Evolutionary conservation across 2,888 invertebrate species (phyloP).

Genomic region (Operophtera brumata): DNA sequence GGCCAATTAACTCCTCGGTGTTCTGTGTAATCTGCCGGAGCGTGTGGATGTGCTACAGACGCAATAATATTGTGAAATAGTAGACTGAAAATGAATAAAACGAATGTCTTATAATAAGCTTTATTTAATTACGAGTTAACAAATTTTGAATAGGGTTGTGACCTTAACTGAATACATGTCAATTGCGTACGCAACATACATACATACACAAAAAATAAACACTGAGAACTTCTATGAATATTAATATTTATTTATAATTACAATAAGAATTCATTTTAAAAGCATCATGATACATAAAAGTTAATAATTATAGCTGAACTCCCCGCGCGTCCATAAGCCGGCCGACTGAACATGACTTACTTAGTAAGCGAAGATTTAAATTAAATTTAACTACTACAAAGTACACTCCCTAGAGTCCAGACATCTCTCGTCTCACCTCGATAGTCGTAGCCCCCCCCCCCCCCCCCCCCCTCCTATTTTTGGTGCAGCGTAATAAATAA

Average conservation of each 20-base stretch:
- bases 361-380: slow-evolving; percentile 74
- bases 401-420: slow-evolving; percentile 41
- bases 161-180: slow-evolving; percentile 80
- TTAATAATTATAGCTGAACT: slow-evolving; percentile 74
- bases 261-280: slow-evolving; percentile 78
- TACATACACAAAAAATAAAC: slow-evolving; percentile 77
- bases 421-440: slow-evolving; percentile 19
- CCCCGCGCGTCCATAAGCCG: slow-evolving; percentile 69
- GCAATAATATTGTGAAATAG: too few relatives aligned
- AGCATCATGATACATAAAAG: slow-evolving; percentile 75
- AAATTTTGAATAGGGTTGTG: slow-evolving; percentile 81
- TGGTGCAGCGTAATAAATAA: slow-evolving; percentile 63
- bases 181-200: slow-evolving; percentile 70
- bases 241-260: slow-evolving; percentile 78
- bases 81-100: slow-evolving; percentile 63
- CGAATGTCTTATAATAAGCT: slow-evolving; percentile 79
- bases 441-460: background rate
- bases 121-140: slow-evolving; percentile 82
- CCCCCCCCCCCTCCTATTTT: slow-evolving; percentile 43
- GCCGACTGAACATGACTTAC: slow-evolving; percentile 68
- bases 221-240: slow-evolving; percentile 79
- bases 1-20: too few relatives aligned
- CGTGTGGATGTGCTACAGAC: too few relatives aligned
- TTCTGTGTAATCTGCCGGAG: too few relatives aligned
- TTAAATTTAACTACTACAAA: slow-evolving; percentile 61